phyloP scores from a whole-genome alignment of 2,888 invertebrate species.

The Homarus gammarus region DNA sequence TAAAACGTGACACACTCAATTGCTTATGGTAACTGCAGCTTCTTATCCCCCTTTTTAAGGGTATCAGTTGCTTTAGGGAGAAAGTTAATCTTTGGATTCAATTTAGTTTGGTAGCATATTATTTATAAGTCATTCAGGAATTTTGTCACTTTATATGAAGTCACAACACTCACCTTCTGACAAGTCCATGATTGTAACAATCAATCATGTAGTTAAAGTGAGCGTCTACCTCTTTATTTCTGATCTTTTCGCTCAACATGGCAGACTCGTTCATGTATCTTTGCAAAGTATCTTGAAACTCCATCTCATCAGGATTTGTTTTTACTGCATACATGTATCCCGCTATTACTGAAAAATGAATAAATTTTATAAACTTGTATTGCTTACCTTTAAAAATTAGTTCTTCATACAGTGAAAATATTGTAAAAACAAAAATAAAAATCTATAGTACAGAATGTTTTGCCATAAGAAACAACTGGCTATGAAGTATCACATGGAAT shows the following conservation, averaged over 20 bases:
- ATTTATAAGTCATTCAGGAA: too few species aligned
- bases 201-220: constrained; percentile 62
- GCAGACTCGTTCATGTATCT: constrained; percentile 67
- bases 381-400: not conserved
- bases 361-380: not conserved
- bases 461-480: not conserved
- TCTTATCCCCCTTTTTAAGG: too few species aligned
- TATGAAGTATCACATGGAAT: not conserved
- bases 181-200: constrained; percentile 59
- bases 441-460: not conserved
- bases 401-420: not conserved
- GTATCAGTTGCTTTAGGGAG: too few species aligned
- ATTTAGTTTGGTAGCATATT: too few species aligned
- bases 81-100: too few species aligned
- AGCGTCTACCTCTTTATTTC: constrained; percentile 64
- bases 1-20: too few species aligned
- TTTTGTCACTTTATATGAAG: too few species aligned
- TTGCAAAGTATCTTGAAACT: constrained; percentile 49
- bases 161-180: constrained; percentile 59
- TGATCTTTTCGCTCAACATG: constrained; percentile 59
- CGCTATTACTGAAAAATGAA: constrained; percentile 50
- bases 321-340: constrained; percentile 56
- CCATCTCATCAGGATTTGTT: constrained; percentile 60
- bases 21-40: too few species aligned
- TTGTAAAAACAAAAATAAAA: too few species aligned